phyloP scores from a whole-genome alignment of 2,113 vertebrate genomes.

The Amblyopsis rosae region DNA sequence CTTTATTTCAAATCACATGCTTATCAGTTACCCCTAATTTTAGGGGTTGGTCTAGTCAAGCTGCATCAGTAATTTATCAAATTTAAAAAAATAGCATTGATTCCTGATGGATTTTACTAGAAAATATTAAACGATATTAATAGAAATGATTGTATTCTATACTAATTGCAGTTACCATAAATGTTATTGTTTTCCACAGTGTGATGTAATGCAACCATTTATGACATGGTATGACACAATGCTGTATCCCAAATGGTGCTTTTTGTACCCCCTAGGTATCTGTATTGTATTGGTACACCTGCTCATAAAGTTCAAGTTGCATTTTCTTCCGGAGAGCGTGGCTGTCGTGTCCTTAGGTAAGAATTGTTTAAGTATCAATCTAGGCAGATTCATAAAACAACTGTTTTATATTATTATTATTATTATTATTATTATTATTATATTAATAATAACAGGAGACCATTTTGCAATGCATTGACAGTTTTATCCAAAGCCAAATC shows the following conservation, averaged over 20 bases:
- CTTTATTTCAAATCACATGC: slow-evolving; percentile 21
- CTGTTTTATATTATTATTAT: neutral
- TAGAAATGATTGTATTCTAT: no score
- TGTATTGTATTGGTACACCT: slow-evolving; percentile 99
- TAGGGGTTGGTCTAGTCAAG: slow-evolving; percentile 4
- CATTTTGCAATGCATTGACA: neutral
- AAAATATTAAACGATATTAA: neutral
- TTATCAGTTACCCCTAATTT: slow-evolving; percentile 1
- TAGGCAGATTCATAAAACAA: neutral
- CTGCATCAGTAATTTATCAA: slow-evolving; percentile 31
- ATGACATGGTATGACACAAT: no score
- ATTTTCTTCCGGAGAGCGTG: slow-evolving; percentile 97
- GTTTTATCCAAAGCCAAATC: neutral
- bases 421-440: neutral
- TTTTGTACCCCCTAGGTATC: slow-evolving; percentile 80
- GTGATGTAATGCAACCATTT: no score
- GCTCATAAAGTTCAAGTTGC: slow-evolving; percentile 93
- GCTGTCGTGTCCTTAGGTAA: slow-evolving; percentile 97
- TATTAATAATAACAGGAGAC: neutral
- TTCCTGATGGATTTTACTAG: neutral
- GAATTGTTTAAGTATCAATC: slow-evolving; percentile 48
- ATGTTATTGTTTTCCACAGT: no score
- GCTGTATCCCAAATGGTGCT: neutral
- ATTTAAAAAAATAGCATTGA: no score
- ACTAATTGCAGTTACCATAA: no score